Percentiles rank a stretch among this genome's conserved stretches.
Evolutionary conservation across 2,888 invertebrate genomes (phyloP).

Genomic region (Petrophora chlorosata): DNA sequence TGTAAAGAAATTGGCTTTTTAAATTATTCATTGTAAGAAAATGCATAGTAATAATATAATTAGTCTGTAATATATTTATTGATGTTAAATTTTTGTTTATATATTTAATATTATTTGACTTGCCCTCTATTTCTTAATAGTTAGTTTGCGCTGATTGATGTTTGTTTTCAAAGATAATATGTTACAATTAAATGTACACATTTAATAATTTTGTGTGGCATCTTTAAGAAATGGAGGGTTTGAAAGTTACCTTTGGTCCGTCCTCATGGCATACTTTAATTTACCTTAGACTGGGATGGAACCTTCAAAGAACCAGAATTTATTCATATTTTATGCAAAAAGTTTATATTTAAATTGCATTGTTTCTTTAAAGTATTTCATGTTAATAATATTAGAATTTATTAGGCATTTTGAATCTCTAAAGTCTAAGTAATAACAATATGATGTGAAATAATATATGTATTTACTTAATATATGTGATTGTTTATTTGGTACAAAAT

Average conservation of each 20-base stretch:
- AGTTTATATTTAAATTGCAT: conserved; percentile 16
- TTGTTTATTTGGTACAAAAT: conserved; percentile 69
- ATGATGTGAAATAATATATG: conserved; percentile 55
- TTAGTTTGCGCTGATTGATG: neutral
- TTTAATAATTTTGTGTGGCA: too few relatives aligned
- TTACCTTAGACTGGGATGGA: conserved; percentile 35
- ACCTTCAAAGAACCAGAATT: conserved; percentile 24
- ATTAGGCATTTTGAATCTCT: conserved; percentile 47
- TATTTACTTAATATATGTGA: conserved; percentile 55
- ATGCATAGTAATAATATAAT: conserved; percentile 6
- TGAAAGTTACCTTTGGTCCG: conserved; percentile 42
- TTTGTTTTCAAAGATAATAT: neutral
- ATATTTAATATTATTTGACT: neutral
- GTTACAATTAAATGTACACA: too few relatives aligned
- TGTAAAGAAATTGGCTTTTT: conserved; percentile 54
- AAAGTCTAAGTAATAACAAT: conserved; percentile 24
- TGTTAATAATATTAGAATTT: conserved; percentile 36
- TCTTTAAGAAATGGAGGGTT: conserved; percentile 14
- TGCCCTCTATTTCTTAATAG: neutral
- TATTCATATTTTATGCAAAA: conserved; percentile 9
- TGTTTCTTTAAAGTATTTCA: conserved; percentile 27
- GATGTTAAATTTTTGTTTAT: conserved; percentile 9
- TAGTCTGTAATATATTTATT: conserved; percentile 22
- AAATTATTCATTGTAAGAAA: conserved; percentile 27
- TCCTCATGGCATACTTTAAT: conserved; percentile 47